These are phyloP conservation scores for Argyresthia albistria DNA, from an alignment of 2,888 invertebrate species.

Conservation along the genomic window DNA sequence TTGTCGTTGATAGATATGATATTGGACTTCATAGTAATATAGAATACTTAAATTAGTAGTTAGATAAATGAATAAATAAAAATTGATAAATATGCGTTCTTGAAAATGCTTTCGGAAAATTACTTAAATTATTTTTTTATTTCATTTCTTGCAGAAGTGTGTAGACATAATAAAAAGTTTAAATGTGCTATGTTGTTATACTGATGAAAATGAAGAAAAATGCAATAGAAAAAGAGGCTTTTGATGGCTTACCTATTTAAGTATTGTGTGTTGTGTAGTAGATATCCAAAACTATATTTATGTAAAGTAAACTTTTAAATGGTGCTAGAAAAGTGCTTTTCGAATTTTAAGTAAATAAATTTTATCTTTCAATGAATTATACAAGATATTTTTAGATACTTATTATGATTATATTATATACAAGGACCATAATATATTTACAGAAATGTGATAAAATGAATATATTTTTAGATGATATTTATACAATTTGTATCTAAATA, in stretches of 20 bases:
- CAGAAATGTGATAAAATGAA: conserved; percentile 43
- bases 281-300: background rate
- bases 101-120: background rate
- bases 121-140: conserved; percentile 1
- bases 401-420: too few relatives aligned
- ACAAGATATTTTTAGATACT: too few relatives aligned
- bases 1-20: too few relatives aligned
- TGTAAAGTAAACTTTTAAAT: background rate
- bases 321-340: background rate
- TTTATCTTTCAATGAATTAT: too few relatives aligned
- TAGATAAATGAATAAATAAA: too few relatives aligned
- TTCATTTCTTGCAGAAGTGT: too few relatives aligned
- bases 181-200: too few relatives aligned
- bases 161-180: too few relatives aligned
- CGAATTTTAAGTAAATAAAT: too few relatives aligned
- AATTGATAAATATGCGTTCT: too few relatives aligned
- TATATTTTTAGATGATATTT: conserved; percentile 60
- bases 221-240: conserved; percentile 4
- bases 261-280: background rate
- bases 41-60: too few relatives aligned
- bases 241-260: background rate
- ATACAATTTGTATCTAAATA: conserved; percentile 16
- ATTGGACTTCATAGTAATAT: too few relatives aligned
- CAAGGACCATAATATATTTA: conserved; percentile 44
- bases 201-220: background rate